Percentiles rank a stretch among this genome's conserved stretches.
Evolutionary conservation across 1,140 invertebrate genomes (phyloP).

Genomic region (Eumeta japonica): DNA sequence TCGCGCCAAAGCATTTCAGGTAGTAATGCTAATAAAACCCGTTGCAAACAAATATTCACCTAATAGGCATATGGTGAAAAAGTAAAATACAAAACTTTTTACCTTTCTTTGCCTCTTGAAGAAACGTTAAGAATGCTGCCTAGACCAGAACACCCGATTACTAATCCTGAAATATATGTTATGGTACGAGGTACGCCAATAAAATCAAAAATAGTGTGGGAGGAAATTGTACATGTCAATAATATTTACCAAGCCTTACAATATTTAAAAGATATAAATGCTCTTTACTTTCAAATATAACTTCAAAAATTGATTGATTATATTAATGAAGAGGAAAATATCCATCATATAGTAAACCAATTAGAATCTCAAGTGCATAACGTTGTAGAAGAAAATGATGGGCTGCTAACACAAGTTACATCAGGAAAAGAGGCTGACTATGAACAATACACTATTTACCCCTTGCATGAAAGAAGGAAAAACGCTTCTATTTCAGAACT

Average conservation of each 20-base stretch:
- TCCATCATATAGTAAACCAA: conserved; percentile 2
- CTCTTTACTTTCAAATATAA: conserved; percentile 12
- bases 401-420: conserved; percentile 12
- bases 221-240: conserved; percentile 13
- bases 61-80: conserved; percentile 12
- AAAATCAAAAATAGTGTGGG: conserved; percentile 17
- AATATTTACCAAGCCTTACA: conserved; percentile 7
- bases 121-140: conserved; percentile 16
- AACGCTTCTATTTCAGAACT: conserved; percentile 10
- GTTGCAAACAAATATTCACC: conserved; percentile 14
- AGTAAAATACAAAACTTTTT: conserved; percentile 17
- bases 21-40: conserved; percentile 11
- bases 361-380: no score
- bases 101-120: conserved; percentile 14
- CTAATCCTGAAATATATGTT: conserved; percentile 15
- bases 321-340: conserved; percentile 2
- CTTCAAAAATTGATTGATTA: conserved; percentile 7
- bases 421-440: conserved; percentile 8
- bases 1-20: conserved; percentile 13
- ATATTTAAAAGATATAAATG: conserved; percentile 7
- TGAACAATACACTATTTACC: conserved; percentile 17
- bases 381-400: conserved; percentile 6
- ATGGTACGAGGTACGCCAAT: conserved; percentile 14
- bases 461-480: conserved; percentile 12
- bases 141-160: conserved; percentile 11